These are phyloP conservation scores for Thaumetopoea pityocampa DNA, from an alignment of 1,140 invertebrate genomes.

Conservation along the genomic window DNA sequence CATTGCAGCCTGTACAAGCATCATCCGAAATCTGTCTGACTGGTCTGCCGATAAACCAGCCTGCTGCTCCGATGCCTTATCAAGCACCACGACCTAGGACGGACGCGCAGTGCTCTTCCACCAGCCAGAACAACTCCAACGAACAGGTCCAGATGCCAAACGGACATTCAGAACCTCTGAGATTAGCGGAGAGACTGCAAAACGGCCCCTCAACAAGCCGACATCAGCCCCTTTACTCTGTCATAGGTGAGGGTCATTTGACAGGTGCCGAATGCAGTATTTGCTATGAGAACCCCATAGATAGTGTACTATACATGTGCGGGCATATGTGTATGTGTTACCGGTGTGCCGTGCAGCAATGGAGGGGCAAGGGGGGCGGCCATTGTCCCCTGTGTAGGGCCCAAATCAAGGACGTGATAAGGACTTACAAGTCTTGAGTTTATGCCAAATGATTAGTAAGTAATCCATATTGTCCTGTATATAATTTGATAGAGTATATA, in stretches of 20 bases:
- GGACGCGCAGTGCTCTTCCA: conserved; percentile 39
- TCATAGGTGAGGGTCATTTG: conserved; percentile 54
- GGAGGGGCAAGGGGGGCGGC: conserved; percentile 90
- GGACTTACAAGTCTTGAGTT: conserved; percentile 92
- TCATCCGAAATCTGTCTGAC: conserved; percentile 33
- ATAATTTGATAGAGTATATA: conserved; percentile 3
- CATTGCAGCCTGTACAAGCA: conserved; percentile 42
- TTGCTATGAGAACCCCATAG: conserved; percentile 94
- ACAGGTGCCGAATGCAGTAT: conserved; percentile 90
- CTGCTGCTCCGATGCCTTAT: conserved; percentile 23
- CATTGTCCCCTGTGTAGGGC: conserved; percentile 96
- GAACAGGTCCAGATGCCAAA: conserved; percentile 52
- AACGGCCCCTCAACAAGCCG: conserved; percentile 48
- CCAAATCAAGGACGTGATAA: conserved; percentile 94
- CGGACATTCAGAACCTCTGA: conserved; percentile 35
- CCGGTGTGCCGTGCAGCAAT: conserved; percentile 94
- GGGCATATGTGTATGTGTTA: conserved; percentile 99
- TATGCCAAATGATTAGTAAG: conserved; percentile 3
- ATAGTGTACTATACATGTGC: conserved; percentile 96
- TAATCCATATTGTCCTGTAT: conserved; percentile 11
- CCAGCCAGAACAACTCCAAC: conserved; percentile 55
- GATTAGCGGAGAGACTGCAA: conserved; percentile 43
- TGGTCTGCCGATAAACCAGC: conserved; percentile 20
- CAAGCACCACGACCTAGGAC: conserved; percentile 26
- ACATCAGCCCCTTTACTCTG: conserved; percentile 47